Evolutionary conservation across 2,797 vertebrate genomes (phyloP), one percentile per base, ranked within the genome.

Genomic region (Carapus acus): DNA sequence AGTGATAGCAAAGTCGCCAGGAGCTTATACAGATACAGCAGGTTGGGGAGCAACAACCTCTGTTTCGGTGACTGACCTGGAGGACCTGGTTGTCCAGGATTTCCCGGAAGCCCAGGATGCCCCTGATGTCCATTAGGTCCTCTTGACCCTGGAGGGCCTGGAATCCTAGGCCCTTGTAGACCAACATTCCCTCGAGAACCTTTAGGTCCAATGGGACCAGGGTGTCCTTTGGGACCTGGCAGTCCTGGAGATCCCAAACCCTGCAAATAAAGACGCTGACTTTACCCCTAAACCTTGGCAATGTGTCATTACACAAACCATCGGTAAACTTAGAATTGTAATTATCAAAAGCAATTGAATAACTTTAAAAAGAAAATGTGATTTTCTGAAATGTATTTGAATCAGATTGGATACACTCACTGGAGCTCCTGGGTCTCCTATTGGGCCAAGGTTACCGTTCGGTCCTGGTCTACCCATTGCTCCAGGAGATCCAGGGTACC

Each of bases 91-190:
- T 18, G 54, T 15, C 86, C 86, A 16, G 37, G 51, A 46, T 37
- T 6, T 36, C 85, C 85, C 18, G 54, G 47, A 14, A 0, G 13
- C n/a, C 84, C 85, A 34, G 55, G 53, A 24, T 1, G 2, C 31
- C 85, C 86, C 1, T 13, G 39, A 43, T 69, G 12, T 69, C 86
- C 85, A 54, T 65, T 62, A 6, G n/a, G 43, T 46, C 83, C 85
- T 43, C 3, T 38, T 20, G 16, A 5, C 14, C 83, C 85, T 1
- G 7, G 43, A 13, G 20, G 17, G 2, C 85, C 85, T 62, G 58
- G 62, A 21, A 61, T 39, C 40, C 64, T 59, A 44, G 51, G 54
- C n/a, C 85, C 80, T 3, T 42, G 41, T 2, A 8, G 58, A 4
- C 80, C 82, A 8, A 7, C 5, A 41, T 1, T 22, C 1, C 78